Evolutionary conservation across 2,797 vertebrate genomes (phyloP).

Genomic region (Liasis olivaceus): DNA sequence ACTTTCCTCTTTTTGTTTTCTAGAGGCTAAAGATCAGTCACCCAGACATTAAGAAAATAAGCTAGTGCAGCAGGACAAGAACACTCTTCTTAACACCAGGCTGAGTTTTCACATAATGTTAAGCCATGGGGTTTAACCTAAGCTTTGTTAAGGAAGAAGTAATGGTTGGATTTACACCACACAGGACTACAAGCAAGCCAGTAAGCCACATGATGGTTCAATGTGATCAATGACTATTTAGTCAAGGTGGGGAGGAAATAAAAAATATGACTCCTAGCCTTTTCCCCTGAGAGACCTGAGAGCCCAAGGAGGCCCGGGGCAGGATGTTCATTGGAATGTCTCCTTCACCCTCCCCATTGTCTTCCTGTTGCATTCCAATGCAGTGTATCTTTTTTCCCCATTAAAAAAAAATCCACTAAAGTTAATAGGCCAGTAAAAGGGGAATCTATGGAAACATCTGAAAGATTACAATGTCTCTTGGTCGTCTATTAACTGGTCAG

Average conservation of each 20-base stretch:
- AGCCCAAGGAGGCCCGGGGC: neutral
- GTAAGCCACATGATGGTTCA: neutral
- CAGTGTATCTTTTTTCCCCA: neutral
- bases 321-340: neutral
- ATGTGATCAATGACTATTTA: neutral
- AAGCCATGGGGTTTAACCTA: neutral
- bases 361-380: neutral
- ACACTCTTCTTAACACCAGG: neutral
- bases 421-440: neutral
- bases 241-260: neutral
- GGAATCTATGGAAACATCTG: neutral
- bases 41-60: neutral
- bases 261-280: neutral
- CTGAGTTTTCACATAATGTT: neutral
- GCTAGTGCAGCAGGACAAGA: neutral
- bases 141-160: neutral
- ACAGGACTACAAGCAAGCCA: neutral
- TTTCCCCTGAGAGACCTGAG: neutral
- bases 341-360: neutral
- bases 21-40: neutral
- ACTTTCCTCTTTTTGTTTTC: neutral
- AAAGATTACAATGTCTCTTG: neutral
- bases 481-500: neutral
- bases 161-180: neutral
- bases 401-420: neutral